These are phyloP conservation scores for Perdita meconis DNA, from an alignment of 2,888 invertebrate genomes.

Conservation along the genomic window DNA sequence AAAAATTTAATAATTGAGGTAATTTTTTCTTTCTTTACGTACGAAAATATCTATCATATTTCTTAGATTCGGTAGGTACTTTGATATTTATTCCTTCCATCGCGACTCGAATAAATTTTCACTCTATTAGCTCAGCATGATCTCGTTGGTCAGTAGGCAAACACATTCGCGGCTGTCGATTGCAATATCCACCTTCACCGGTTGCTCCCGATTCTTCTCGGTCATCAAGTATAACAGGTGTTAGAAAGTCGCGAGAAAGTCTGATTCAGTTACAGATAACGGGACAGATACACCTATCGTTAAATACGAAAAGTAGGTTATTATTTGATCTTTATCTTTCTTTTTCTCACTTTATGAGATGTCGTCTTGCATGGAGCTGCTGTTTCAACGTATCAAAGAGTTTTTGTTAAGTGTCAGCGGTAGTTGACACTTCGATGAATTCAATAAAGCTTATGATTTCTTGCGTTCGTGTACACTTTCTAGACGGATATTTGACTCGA, in stretches of 20 bases:
- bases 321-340: background rate
- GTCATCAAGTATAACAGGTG: conserved; percentile 26
- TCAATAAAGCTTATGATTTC: background rate
- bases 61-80: too few relatives aligned
- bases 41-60: too few relatives aligned
- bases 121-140: too few relatives aligned
- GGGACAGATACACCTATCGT: conserved; percentile 19
- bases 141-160: background rate
- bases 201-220: conserved; percentile 22
- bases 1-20: too few relatives aligned
- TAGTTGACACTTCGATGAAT: background rate
- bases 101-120: too few relatives aligned
- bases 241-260: conserved; percentile 54
- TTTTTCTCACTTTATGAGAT: background rate
- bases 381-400: background rate
- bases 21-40: too few relatives aligned
- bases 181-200: conserved; percentile 17
- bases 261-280: conserved; percentile 16
- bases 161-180: conserved; percentile 33
- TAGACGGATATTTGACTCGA: background rate
- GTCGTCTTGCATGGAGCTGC: background rate
- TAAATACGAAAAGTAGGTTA: conserved; percentile 1
- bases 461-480: background rate
- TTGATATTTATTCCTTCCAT: too few relatives aligned
- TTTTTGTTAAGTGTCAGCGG: background rate